Base-by-base conservation (phyloP, 2,888 invertebrate species). In the Brachyptera risi region DNA sequence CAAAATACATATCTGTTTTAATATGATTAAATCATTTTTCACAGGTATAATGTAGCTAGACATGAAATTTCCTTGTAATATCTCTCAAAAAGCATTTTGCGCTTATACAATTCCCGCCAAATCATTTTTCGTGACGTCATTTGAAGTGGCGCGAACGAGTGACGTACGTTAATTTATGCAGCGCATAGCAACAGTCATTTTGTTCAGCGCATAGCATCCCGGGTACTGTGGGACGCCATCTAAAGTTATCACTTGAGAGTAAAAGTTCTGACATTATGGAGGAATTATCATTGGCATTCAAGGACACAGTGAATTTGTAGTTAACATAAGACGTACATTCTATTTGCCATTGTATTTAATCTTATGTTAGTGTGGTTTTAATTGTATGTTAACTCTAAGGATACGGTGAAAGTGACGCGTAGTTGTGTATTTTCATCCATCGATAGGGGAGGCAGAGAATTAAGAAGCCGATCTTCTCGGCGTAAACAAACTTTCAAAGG, bases 241-340 rank as follows among this genome's bases (percentile, higher is more conserved):
- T 66, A 66, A 66, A 21, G 61, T 64, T 60, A 59, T 65, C 61
- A 59, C 58, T 59, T 63, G 63, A 61, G 61, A 62, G 63, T 64
- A 63, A 64, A 63, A 64, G 64, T 64, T 65, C 61, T 65, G 65
- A 64, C 66, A 65, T 66, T 63, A 66, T 66, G 66, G 66, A 64
- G 66, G 64, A 66, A 64, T 61, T 65, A 65, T 64, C 64, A 61
- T 62, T 61, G 61, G 61, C 59, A 64, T 60, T 63, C 63, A 64
- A 63, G 64, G 65, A 64, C 65, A 56, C 56, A 59, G 56, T 44
- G 15, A 47, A 61, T 63, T 64, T 64, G 59, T 65, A 59, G 47
- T 60, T 62, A 59, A 63, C 50, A 56, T 56, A 27, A 57, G 56
- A 56, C 60, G 57, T 57, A 62, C 37, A 42, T 35, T 51, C 24